Evolutionary conservation across 2,797 vertebrate genomes (phyloP).

Genomic region (Gouania willdenowi): DNA sequence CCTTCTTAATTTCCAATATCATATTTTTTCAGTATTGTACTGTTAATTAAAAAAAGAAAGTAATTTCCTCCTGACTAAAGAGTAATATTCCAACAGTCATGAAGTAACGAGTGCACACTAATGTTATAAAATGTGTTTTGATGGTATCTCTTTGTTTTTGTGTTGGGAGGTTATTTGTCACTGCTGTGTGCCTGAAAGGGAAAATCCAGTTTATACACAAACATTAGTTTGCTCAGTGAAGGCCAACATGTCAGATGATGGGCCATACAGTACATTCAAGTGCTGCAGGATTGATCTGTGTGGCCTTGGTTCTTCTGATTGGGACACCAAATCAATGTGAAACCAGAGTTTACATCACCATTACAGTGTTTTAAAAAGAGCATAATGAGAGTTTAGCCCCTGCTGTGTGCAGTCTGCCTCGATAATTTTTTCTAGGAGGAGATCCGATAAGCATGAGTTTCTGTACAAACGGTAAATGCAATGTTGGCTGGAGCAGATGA

Average conservation of each 20-base stretch:
- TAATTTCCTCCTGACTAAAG: no score
- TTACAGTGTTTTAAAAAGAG: constrained; percentile 18
- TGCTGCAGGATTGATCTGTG: constrained; percentile 31
- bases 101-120: no score
- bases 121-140: background rate
- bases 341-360: constrained; percentile 17
- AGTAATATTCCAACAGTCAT: no score
- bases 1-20: no score
- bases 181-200: background rate
- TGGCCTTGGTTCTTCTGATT: constrained; percentile 35
- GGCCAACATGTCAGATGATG: constrained; percentile 25
- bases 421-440: constrained; percentile 21
- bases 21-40: no score
- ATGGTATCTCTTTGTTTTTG: background rate
- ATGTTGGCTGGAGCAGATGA: constrained; percentile 15
- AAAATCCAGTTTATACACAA: background rate
- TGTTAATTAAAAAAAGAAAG: no score
- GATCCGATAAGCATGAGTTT: constrained; percentile 39
- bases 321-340: constrained; percentile 29
- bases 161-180: background rate
- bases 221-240: constrained; percentile 3
- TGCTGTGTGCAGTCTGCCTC: constrained; percentile 33
- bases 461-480: constrained; percentile 35
- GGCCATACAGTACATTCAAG: constrained; percentile 37
- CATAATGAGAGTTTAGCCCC: constrained; percentile 21